Evolutionary conservation across 2,113 vertebrate species (phyloP).

Genomic region (Donacobius atricapilla): DNA sequence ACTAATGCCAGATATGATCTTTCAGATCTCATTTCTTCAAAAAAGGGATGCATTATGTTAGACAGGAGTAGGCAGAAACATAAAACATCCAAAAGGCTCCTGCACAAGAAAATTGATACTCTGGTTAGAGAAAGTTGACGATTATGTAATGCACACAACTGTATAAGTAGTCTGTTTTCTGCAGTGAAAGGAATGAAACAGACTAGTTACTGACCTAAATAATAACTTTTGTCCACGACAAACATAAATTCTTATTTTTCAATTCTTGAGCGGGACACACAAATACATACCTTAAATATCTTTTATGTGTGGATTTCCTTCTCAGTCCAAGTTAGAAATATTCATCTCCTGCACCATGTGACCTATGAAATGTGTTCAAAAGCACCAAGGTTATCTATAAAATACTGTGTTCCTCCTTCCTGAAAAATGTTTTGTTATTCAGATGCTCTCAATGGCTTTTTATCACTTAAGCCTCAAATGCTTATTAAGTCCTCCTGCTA

Average conservation of each 20-base stretch:
- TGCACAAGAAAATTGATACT: conserved; percentile 22
- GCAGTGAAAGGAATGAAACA: background rate
- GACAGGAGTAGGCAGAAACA: conserved; percentile 9
- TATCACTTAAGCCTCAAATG: background rate
- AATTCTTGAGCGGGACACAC: background rate
- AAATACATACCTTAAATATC: background rate
- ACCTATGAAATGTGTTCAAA: background rate
- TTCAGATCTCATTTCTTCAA: background rate
- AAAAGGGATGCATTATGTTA: conserved; percentile 11
- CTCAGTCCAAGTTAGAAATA: background rate
- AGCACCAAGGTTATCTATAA: background rate
- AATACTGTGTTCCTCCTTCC: background rate
- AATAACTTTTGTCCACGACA: background rate
- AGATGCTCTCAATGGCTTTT: background rate
- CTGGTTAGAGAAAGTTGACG: background rate
- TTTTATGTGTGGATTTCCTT: background rate
- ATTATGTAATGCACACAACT: background rate
- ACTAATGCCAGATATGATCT: background rate
- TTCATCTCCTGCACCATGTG: background rate
- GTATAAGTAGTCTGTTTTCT: background rate
- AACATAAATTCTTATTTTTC: background rate
- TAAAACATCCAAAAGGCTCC: background rate
- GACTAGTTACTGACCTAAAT: background rate
- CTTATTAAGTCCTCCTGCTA: background rate
- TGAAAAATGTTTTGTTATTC: background rate